Conservation (phyloP, 2,797 vertebrate species). For the Sebastes taczanowskii region DNA sequence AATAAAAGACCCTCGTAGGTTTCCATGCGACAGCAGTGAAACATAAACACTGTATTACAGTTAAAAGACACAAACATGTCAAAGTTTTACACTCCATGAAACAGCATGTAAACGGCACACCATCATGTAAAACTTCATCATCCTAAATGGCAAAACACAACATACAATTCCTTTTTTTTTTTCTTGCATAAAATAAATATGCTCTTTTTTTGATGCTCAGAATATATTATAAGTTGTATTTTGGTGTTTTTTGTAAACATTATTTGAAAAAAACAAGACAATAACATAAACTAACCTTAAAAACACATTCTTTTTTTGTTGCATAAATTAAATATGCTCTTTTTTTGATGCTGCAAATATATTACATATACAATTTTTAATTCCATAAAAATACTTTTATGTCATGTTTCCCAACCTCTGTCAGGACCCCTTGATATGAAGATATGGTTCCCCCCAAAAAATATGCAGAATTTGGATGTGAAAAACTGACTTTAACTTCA, state of each 20-base stretch:
- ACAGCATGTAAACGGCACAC: constrained; percentile 31
- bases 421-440: constrained; percentile 39
- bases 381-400: constrained; percentile 78
- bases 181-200: constrained; percentile 84
- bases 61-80: constrained; percentile 77
- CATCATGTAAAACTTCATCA: constrained; percentile 59
- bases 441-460: constrained; percentile 9
- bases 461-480: neutral
- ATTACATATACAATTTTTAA: constrained; percentile 77
- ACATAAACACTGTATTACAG: constrained; percentile 82
- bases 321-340: constrained; percentile 81
- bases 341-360: constrained; percentile 83
- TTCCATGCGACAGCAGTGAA: constrained; percentile 67
- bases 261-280: constrained; percentile 51
- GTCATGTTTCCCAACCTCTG: constrained; percentile 55
- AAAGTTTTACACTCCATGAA: constrained; percentile 41
- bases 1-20: neutral
- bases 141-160: constrained; percentile 64
- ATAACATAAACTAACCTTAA: constrained; percentile 57
- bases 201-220: constrained; percentile 80
- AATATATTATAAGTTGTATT: constrained; percentile 77
- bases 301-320: constrained; percentile 76
- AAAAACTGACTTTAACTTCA: neutral
- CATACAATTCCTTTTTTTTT: constrained; percentile 50
- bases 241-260: constrained; percentile 59